phyloP scores from a whole-genome alignment of 2,888 invertebrate genomes.

The Pristionchus maxplancki region DNA sequence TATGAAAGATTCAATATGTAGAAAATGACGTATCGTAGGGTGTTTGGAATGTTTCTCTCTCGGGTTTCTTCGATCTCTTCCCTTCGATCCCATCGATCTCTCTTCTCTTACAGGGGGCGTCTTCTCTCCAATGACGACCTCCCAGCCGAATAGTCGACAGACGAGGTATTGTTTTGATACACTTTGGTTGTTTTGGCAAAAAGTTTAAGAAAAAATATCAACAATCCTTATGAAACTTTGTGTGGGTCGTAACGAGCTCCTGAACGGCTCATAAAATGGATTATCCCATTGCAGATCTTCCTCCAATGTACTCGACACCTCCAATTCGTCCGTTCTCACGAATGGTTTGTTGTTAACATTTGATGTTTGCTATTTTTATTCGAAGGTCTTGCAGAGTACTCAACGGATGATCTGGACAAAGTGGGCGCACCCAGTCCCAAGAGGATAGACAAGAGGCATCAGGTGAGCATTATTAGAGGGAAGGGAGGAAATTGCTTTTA shows the following conservation, averaged over 20 bases:
- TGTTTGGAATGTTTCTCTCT: background rate
- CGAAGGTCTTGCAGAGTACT: slow-evolving; percentile 21
- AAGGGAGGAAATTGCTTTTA: too few relatives aligned
- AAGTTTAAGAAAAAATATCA: background rate
- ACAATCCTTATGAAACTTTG: background rate
- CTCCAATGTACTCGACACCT: slow-evolving; percentile 39
- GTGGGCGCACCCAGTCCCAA: slow-evolving; percentile 23
- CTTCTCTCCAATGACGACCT: slow-evolving; percentile 45
- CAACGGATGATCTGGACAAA: slow-evolving; percentile 48
- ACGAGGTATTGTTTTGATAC: slow-evolving; percentile 23
- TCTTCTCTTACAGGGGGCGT: slow-evolving; percentile 37
- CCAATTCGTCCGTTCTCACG: slow-evolving; percentile 49
- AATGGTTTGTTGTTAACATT: background rate
- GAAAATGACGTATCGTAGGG: background rate
- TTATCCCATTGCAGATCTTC: slow-evolving; percentile 3
- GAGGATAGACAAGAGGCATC: slow-evolving; percentile 51
- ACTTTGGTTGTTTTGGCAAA: background rate
- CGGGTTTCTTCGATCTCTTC: background rate
- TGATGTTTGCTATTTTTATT: background rate
- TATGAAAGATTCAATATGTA: slow-evolving; percentile 22
- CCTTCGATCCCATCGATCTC: too few relatives aligned
- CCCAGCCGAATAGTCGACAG: background rate
- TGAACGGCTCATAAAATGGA: background rate
- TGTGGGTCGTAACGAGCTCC: background rate
- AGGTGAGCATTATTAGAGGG: slow-evolving; percentile 26